Evolutionary conservation across 2,888 invertebrate species (phyloP).

Genomic region (Metacarcinus magister): DNA sequence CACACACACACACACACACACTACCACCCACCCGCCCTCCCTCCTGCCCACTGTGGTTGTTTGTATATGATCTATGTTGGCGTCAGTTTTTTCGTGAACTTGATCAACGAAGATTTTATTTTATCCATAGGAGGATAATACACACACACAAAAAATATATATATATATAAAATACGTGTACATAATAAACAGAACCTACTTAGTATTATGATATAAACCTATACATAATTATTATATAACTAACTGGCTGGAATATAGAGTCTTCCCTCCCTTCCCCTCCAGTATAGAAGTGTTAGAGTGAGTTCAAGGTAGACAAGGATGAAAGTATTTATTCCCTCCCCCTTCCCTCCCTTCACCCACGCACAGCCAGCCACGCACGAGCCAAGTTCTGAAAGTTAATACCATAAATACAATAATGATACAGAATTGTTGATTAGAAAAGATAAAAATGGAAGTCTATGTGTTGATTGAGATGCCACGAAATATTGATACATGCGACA

Average conservation of each 20-base stretch:
- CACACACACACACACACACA: not conserved
- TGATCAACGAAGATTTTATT: constrained; percentile 35
- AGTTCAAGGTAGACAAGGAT: not conserved
- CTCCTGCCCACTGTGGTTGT: not conserved
- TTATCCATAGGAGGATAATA: not conserved
- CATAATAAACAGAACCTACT: not conserved
- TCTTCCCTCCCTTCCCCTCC: not conserved
- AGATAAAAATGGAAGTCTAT: not conserved
- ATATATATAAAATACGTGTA: not conserved
- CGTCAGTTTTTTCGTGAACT: not conserved
- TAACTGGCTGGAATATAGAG: constrained; percentile 9
- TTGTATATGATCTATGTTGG: not conserved
- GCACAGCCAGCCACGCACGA: not conserved
- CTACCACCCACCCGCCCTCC: not conserved
- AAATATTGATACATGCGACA: no score
- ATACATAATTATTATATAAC: not conserved
- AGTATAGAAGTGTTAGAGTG: not conserved
- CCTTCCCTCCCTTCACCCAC: not conserved
- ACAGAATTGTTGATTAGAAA: not conserved
- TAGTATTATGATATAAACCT: constrained; percentile 15
- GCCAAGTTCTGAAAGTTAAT: not conserved
- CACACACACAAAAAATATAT: not conserved
- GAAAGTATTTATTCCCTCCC: not conserved
- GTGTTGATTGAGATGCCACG: not conserved
- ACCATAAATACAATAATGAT: not conserved